These are phyloP conservation scores for Papilio machaon DNA, from an alignment of 1,140 invertebrate species.

Conservation along the genomic window DNA sequence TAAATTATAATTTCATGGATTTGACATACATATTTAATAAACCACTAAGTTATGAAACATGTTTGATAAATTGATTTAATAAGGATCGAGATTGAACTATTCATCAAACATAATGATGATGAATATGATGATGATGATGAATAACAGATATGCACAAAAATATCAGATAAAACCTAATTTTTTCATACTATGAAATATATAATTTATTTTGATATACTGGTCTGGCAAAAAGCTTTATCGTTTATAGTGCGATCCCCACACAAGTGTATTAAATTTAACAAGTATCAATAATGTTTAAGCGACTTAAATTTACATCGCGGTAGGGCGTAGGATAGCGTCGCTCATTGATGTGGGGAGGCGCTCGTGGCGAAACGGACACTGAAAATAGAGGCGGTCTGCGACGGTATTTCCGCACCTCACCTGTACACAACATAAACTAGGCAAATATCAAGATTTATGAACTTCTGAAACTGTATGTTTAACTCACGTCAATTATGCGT, in stretches of 20 bases:
- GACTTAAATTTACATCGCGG: constrained; percentile 40
- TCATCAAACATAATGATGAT: no score
- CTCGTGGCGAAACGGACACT: constrained; percentile 56
- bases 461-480: background rate
- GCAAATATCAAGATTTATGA: constrained; percentile 23
- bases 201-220: no score
- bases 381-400: constrained; percentile 61
- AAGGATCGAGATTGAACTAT: no score
- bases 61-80: no score
- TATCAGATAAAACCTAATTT: no score
- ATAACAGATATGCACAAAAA: no score
- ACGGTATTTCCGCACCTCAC: constrained; percentile 52
- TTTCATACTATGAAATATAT: no score
- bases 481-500: background rate
- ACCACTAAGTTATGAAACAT: no score
- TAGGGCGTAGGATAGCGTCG: constrained; percentile 59
- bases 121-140: no score
- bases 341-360: constrained; percentile 67
- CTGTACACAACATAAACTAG: constrained; percentile 42
- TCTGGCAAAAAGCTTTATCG: no score
- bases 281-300: constrained; percentile 50
- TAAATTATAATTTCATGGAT: no score
- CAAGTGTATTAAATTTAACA: constrained; percentile 1
- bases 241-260: background rate
- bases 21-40: no score